A percentile compares a stretch with the other conserved stretches of the same genome.
These are phyloP conservation scores for Campylomormyrus tamandua DNA, from an alignment of 2,113 vertebrate genomes.

Conservation along the genomic window DNA sequence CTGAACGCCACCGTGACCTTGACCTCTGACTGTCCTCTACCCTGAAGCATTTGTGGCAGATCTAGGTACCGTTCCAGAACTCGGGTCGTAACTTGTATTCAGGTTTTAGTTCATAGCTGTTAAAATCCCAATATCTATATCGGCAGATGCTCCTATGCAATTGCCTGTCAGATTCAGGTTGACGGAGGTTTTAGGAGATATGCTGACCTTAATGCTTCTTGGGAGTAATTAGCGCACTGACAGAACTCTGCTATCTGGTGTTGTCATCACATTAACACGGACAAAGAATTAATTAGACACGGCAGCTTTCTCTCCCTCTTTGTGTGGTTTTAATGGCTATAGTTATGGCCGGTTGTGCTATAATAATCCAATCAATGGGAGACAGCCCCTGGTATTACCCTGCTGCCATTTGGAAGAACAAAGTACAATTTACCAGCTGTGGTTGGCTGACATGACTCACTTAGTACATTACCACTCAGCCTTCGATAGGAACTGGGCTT, in stretches of 20 bases:
- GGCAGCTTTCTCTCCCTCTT: constrained; percentile 1
- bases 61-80: background rate
- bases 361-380: background rate
- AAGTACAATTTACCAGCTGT: background rate
- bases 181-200: background rate
- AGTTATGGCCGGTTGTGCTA: background rate
- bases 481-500: background rate
- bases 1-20: background rate
- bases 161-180: background rate
- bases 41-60: background rate
- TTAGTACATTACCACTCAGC: background rate
- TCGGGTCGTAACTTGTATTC: background rate
- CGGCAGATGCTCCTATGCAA: background rate
- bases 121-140: background rate
- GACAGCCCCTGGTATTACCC: background rate
- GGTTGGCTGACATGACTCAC: background rate
- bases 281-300: background rate
- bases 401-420: background rate
- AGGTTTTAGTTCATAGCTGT: background rate
- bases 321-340: background rate
- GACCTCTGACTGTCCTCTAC: background rate
- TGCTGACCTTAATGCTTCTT: background rate
- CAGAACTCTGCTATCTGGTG: background rate
- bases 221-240: background rate
- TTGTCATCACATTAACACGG: constrained; percentile 3